Percentiles rank a stretch among this genome's conserved stretches.
These are phyloP conservation scores for Marmota flaviventris DNA, from an alignment of 2,113 vertebrate genomes.

Conservation along the genomic window DNA sequence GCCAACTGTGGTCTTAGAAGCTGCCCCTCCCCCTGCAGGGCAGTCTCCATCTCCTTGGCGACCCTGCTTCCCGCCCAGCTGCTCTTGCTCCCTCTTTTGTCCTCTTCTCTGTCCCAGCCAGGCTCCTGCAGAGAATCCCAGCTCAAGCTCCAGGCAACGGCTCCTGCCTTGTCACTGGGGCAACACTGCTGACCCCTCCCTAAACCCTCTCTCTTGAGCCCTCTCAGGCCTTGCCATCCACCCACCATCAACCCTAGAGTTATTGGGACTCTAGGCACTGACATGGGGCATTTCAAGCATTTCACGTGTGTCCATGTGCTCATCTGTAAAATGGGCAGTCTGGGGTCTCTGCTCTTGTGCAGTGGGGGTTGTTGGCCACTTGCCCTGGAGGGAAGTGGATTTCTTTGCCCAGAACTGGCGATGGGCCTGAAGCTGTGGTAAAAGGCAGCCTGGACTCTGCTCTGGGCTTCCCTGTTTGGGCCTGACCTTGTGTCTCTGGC, in stretches of 20 bases:
- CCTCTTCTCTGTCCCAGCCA: constrained; percentile 30
- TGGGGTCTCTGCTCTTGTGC: background rate
- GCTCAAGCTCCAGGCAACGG: constrained; percentile 65
- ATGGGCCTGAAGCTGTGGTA: background rate
- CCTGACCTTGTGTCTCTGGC: background rate
- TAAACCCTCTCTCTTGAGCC: background rate
- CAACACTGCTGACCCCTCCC: background rate
- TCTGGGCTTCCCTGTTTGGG: background rate
- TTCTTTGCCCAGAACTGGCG: background rate
- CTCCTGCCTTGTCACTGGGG: constrained; percentile 47
- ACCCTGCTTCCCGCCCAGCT: constrained; percentile 61
- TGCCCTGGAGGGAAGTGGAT: background rate
- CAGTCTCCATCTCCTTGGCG: constrained; percentile 51
- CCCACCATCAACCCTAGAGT: background rate
- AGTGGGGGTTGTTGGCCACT: background rate
- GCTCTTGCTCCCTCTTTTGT: constrained; percentile 74
- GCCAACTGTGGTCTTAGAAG: background rate
- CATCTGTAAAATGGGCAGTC: background rate
- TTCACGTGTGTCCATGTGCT: background rate
- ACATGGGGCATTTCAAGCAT: background rate
- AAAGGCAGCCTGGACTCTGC: background rate
- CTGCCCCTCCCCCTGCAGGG: constrained; percentile 8
- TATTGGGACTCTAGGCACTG: background rate
- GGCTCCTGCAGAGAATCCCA: constrained; percentile 66
- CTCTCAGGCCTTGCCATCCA: background rate